Conservation (phyloP, 2,113 vertebrate genomes). For the Mohoua ochrocephala region DNA sequence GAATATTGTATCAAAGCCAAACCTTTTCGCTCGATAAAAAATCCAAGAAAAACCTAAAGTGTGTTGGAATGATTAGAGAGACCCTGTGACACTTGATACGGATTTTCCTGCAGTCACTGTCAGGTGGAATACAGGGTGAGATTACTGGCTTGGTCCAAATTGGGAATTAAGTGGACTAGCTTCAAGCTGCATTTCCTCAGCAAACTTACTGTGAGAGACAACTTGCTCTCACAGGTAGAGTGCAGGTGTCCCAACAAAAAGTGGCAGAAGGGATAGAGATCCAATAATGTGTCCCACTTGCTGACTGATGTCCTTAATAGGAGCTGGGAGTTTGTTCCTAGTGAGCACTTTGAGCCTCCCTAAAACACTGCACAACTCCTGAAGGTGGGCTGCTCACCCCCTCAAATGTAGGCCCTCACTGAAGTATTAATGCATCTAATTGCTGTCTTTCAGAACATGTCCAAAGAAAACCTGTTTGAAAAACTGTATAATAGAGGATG, state of each 20-base stretch:
- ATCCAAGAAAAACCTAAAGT: background rate
- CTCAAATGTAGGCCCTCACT: background rate
- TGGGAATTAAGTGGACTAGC: background rate
- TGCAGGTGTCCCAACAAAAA: background rate
- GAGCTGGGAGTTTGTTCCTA: background rate
- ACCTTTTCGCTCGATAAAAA: background rate
- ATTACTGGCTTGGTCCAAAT: background rate
- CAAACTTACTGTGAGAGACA: background rate
- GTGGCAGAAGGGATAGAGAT: background rate
- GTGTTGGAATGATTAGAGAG: background rate
- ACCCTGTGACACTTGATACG: background rate
- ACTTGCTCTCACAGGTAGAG: fast-evolving
- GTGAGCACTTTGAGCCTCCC: background rate
- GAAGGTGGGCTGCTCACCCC: background rate
- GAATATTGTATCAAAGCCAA: background rate
- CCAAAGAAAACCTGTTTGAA: background rate
- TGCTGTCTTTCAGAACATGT: background rate
- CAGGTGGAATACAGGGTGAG: background rate
- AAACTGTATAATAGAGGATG: background rate
- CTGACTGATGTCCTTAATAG: background rate
- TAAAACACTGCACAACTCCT: background rate
- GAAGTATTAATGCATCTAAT: background rate
- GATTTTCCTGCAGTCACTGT: background rate
- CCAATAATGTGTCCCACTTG: background rate
- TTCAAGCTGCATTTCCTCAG: background rate